Conservation (phyloP, 23 tunicate genomes). For the Diplosoma virens region DNA sequence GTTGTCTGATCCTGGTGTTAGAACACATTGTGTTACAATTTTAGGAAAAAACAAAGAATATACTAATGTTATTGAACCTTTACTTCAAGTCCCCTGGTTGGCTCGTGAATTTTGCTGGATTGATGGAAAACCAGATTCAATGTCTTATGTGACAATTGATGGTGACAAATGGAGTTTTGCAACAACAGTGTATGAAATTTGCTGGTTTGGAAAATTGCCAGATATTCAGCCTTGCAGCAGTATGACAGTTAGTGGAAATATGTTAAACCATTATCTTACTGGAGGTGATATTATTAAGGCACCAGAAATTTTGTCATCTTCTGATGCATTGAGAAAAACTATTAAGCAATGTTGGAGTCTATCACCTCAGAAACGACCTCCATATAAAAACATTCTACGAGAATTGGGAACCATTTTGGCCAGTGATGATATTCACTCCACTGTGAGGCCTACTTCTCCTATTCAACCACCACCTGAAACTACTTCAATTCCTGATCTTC, state of each 20-base stretch:
- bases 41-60: not conserved
- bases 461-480: not conserved
- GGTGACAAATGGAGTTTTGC: constrained; percentile 94
- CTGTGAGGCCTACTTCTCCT: not conserved
- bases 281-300: not conserved
- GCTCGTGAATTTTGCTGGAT: constrained; percentile 74
- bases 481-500: constrained; percentile 32
- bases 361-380: constrained; percentile 46
- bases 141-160: constrained; percentile 17
- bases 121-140: not conserved
- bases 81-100: constrained; percentile 80
- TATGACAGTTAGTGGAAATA: not conserved
- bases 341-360: constrained; percentile 57
- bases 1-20: constrained; percentile 75
- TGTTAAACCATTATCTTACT: constrained; percentile 11
- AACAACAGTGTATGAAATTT: constrained; percentile 82
- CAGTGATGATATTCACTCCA: constrained; percentile 25
- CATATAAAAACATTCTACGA: constrained; percentile 66
- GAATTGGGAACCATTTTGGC: constrained; percentile 54
- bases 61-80: constrained; percentile 34
- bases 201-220: not conserved
- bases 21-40: constrained; percentile 18
- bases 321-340: not conserved
- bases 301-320: constrained; percentile 34
- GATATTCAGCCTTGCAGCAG: constrained; percentile 7